Evolutionary conservation across 2,113 vertebrate species (phyloP).

Genomic region (Sciurus niger): DNA sequence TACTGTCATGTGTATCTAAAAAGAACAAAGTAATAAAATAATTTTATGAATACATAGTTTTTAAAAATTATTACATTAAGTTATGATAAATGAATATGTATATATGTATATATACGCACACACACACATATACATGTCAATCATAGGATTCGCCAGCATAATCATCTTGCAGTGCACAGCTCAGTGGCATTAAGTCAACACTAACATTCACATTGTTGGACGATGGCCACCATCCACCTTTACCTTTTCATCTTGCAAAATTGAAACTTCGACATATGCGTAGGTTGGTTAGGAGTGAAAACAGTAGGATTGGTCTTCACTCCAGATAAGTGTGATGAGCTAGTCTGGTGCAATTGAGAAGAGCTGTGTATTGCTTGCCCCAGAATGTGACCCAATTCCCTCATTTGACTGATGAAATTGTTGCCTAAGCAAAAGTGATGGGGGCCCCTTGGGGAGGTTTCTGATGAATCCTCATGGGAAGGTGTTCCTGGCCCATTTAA

Average conservation of each 20-base stretch:
- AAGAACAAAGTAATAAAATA: not conserved
- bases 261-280: not conserved
- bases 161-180: not conserved
- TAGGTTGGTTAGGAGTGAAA: not conserved
- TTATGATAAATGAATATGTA: slow-evolving; percentile 10
- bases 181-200: not conserved
- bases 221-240: not conserved
- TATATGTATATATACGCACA: too few relatives aligned
- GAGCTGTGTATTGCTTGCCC: slow-evolving; percentile 43
- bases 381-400: slow-evolving; percentile 77
- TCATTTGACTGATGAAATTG: slow-evolving; percentile 80
- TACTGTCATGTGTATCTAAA: too few relatives aligned
- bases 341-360: slow-evolving; percentile 51
- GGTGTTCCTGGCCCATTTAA: slow-evolving; percentile 18
- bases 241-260: not conserved
- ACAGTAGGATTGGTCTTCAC: not conserved
- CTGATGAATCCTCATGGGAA: slow-evolving; percentile 65
- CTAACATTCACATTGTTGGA: not conserved
- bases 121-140: too few relatives aligned
- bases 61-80: not conserved
- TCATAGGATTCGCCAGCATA: not conserved
- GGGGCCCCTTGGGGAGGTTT: slow-evolving; percentile 14
- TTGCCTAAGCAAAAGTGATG: slow-evolving; percentile 77
- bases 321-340: not conserved
- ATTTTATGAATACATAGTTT: not conserved